phyloP scores from a whole-genome alignment of 2,797 vertebrate genomes.

The Sphenodon punctatus region DNA sequence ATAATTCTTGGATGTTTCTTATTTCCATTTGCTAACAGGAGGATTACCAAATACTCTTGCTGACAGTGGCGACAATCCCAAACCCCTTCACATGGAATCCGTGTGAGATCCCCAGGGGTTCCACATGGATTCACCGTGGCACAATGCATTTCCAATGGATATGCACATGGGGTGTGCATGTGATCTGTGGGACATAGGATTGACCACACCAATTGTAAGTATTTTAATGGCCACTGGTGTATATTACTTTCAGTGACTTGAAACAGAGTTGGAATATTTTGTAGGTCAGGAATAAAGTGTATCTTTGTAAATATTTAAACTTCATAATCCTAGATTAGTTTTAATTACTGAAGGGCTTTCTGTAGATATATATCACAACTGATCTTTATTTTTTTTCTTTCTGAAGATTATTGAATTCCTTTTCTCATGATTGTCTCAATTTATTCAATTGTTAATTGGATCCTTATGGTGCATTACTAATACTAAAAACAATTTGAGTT shows the following conservation, averaged over 20 bases:
- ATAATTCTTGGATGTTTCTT: not conserved
- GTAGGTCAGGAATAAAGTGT: not conserved
- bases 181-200: too few species aligned
- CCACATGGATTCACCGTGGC: too few species aligned
- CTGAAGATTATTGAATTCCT: not conserved
- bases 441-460: not conserved
- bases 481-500: not conserved
- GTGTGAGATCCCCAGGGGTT: too few species aligned
- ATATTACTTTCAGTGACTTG: not conserved
- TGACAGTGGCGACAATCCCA: too few species aligned
- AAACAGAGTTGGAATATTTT: not conserved
- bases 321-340: not conserved
- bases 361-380: not conserved
- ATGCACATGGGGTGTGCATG: too few species aligned
- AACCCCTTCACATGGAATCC: too few species aligned
- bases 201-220: not conserved
- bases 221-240: not conserved
- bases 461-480: not conserved
- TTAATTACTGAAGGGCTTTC: too few species aligned
- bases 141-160: too few species aligned
- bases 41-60: too few species aligned
- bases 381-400: not conserved
- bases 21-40: not conserved
- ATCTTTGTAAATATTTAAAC: not conserved
- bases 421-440: not conserved